Evolutionary conservation across 2,113 vertebrate genomes (phyloP).

Genomic region (Bos taurus): DNA sequence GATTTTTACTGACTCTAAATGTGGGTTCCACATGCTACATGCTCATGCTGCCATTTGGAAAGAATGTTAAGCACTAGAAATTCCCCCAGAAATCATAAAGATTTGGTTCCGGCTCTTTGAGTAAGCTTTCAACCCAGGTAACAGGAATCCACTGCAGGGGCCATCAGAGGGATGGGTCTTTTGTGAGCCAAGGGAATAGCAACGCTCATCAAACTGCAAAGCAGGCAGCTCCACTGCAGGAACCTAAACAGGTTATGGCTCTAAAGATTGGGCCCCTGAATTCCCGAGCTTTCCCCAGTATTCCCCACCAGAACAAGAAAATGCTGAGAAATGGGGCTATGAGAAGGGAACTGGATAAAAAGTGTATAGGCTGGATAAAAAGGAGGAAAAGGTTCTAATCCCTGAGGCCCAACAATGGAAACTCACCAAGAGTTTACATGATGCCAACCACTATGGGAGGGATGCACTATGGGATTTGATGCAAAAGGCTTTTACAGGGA

Average conservation of each 20-base stretch:
- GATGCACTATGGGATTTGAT: not conserved
- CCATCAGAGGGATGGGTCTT: not conserved
- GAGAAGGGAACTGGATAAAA: not conserved
- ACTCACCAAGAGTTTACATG: not conserved
- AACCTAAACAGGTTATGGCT: not conserved
- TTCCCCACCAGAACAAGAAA: not conserved
- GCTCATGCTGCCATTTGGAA: not conserved
- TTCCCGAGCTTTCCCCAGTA: not conserved
- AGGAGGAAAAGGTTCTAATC: not conserved
- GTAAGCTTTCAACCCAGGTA: not conserved
- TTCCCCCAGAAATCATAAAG: not conserved
- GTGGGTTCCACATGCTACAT: not conserved
- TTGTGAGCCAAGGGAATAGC: not conserved
- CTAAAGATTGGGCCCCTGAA: not conserved
- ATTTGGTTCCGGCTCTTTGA: not conserved
- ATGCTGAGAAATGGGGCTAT: not conserved
- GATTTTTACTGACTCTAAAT: not conserved
- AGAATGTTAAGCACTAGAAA: not conserved
- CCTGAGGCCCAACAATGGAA: not conserved
- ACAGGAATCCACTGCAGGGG: not conserved
- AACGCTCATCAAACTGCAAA: not conserved
- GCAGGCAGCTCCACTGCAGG: not conserved
- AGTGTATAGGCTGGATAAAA: not conserved
- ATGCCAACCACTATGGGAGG: not conserved
- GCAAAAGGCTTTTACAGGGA: not conserved